phyloP scores from a whole-genome alignment of 2,797 vertebrate genomes.

The Harpagifer antarcticus region DNA sequence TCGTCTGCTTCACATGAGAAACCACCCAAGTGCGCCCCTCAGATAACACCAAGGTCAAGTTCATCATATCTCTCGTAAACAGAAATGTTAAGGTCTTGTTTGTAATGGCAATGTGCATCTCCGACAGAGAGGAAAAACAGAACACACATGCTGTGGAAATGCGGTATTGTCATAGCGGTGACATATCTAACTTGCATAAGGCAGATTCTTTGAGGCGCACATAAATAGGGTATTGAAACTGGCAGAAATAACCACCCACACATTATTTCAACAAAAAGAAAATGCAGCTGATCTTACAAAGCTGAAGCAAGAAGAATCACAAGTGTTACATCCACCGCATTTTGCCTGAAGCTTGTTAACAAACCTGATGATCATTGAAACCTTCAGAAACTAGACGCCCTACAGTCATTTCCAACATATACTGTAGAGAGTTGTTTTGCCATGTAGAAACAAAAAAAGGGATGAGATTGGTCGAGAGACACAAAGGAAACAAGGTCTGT shows the following conservation, averaged over 20 bases:
- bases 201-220: constrained; percentile 4
- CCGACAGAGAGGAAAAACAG: constrained; percentile 3
- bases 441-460: background rate
- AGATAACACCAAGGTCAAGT: constrained; percentile 53
- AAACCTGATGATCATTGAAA: background rate
- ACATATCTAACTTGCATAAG: constrained; percentile 21
- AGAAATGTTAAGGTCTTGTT: constrained; percentile 53
- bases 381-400: background rate
- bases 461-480: background rate
- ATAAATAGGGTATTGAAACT: constrained; percentile 17
- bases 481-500: background rate
- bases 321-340: background rate
- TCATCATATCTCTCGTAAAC: constrained; percentile 51
- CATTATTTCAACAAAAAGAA: background rate
- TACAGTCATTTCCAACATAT: background rate
- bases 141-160: constrained; percentile 16
- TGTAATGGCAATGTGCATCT: constrained; percentile 34
- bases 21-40: constrained; percentile 33
- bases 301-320: constrained; percentile 13
- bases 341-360: background rate
- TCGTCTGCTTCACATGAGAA: constrained; percentile 57
- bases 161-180: background rate
- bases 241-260: constrained; percentile 30
- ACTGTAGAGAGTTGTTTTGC: background rate
- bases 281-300: background rate